These are phyloP conservation scores for Anagyrus pseudococci DNA, from an alignment of 2,888 invertebrate genomes.

Conservation along the genomic window DNA sequence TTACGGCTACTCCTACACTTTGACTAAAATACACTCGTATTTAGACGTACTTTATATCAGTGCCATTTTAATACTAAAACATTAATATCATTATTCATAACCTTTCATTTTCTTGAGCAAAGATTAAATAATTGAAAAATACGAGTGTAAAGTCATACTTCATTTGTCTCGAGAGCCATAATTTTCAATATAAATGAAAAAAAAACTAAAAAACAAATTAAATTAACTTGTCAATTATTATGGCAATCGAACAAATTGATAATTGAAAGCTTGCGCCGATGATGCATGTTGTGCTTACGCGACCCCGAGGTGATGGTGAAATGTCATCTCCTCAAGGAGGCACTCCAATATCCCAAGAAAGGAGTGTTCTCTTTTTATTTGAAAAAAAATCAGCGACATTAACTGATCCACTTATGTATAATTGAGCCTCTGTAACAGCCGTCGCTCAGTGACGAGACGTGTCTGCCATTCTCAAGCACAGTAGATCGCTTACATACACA, in stretches of 20 bases:
- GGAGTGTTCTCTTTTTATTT: slow-evolving; percentile 41
- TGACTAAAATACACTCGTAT: slow-evolving; percentile 27
- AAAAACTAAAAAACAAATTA: too few species aligned
- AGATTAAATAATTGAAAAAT: slow-evolving; percentile 16
- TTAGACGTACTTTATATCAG: neutral
- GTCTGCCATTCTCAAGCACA: slow-evolving; percentile 50
- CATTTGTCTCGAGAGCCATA: slow-evolving; percentile 40
- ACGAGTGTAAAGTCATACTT: slow-evolving; percentile 26
- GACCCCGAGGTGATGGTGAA: slow-evolving; percentile 59
- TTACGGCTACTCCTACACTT: slow-evolving; percentile 15
- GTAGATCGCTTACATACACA: slow-evolving; percentile 53
- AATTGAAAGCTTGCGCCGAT: slow-evolving; percentile 62
- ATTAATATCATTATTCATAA: too few species aligned
- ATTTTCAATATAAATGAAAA: slow-evolving; percentile 15
- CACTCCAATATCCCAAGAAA: slow-evolving; percentile 47
- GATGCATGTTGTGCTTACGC: slow-evolving; percentile 62
- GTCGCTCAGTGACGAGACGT: slow-evolving; percentile 50
- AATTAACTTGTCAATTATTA: too few species aligned
- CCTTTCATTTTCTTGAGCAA: too few species aligned
- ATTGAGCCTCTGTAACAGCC: slow-evolving; percentile 39
- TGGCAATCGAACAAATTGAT: slow-evolving; percentile 40
- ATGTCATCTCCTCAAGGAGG: slow-evolving; percentile 54
- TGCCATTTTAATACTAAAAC: too few species aligned
- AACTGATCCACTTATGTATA: slow-evolving; percentile 34
- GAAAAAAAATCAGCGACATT: slow-evolving; percentile 44